These are phyloP conservation scores for Bombyx huttoni DNA, from an alignment of 2,888 invertebrate genomes.

Conservation along the genomic window DNA sequence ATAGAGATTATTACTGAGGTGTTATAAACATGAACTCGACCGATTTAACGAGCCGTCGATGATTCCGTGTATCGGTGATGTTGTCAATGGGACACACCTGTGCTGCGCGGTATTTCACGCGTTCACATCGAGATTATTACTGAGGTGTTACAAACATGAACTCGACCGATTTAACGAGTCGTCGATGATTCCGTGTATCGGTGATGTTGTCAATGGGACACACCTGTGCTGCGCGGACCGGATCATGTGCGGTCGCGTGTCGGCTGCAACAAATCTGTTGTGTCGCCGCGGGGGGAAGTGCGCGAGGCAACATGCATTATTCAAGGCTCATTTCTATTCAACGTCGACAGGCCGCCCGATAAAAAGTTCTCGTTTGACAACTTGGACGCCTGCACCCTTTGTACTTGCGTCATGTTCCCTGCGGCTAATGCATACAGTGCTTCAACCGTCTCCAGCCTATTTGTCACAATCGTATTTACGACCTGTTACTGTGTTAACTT, in stretches of 20 bases:
- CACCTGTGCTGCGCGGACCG: conserved; percentile 23
- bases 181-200: background rate
- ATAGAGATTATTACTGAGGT: background rate
- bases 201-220: conserved; percentile 11
- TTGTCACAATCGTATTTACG: conserved; percentile 34
- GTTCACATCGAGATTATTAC: too few species aligned
- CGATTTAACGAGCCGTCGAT: background rate
- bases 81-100: conserved; percentile 23
- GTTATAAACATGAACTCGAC: background rate
- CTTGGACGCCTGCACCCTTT: conserved; percentile 67
- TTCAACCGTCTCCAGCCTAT: conserved; percentile 24
- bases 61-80: background rate
- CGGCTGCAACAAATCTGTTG: conserved; percentile 50
- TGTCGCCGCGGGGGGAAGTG: conserved; percentile 22
- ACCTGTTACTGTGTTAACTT: conserved; percentile 7
- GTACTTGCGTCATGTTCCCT: conserved; percentile 55
- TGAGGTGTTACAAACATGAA: background rate
- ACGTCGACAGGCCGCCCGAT: conserved; percentile 63
- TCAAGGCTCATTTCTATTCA: conserved; percentile 70
- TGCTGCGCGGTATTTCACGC: conserved; percentile 14
- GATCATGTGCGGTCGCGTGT: conserved; percentile 20
- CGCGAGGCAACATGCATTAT: conserved; percentile 58
- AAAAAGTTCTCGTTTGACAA: conserved; percentile 72
- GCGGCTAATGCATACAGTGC: conserved; percentile 22
- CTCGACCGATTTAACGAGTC: background rate